A percentile compares a stretch with the other conserved stretches of the same genome.
Conservation (phyloP, 1,140 invertebrate species). For the Mylabris phalerata region DNA sequence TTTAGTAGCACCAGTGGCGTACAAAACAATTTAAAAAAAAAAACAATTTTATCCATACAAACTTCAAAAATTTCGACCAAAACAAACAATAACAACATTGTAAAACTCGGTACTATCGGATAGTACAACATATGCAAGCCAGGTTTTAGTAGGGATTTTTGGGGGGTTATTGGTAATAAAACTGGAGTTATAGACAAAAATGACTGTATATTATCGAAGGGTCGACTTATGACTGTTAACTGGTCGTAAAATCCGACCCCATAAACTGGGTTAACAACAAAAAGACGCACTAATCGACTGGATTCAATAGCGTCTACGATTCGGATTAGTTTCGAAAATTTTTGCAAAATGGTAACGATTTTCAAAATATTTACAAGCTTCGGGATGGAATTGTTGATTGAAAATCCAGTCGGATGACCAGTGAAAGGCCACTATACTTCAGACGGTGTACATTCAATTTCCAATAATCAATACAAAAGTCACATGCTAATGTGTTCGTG, state of each 20-base stretch:
- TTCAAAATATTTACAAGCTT: neutral
- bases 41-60: too few species aligned
- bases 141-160: too few species aligned
- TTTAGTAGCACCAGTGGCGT: too few species aligned
- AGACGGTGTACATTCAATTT: constrained; percentile 31
- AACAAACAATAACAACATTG: too few species aligned
- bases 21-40: too few species aligned
- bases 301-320: too few species aligned
- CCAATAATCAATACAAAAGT: constrained; percentile 28
- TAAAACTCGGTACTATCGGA: too few species aligned
- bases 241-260: constrained; percentile 24
- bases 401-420: constrained; percentile 17
- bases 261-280: neutral
- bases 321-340: too few species aligned
- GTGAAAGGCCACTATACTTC: constrained; percentile 27
- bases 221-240: constrained; percentile 22
- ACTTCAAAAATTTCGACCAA: too few species aligned
- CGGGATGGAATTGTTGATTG: constrained; percentile 5
- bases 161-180: constrained; percentile 9
- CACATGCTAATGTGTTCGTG: constrained; percentile 41
- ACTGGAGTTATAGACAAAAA: constrained; percentile 2
- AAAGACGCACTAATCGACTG: too few species aligned
- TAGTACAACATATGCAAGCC: too few species aligned
- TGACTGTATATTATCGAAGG: constrained; percentile 8
- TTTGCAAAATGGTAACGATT: neutral